A percentile compares a stretch with the other conserved stretches of the same genome.
phyloP scores from a whole-genome alignment of 1,140 invertebrate genomes.

The Aphis craccivora region DNA sequence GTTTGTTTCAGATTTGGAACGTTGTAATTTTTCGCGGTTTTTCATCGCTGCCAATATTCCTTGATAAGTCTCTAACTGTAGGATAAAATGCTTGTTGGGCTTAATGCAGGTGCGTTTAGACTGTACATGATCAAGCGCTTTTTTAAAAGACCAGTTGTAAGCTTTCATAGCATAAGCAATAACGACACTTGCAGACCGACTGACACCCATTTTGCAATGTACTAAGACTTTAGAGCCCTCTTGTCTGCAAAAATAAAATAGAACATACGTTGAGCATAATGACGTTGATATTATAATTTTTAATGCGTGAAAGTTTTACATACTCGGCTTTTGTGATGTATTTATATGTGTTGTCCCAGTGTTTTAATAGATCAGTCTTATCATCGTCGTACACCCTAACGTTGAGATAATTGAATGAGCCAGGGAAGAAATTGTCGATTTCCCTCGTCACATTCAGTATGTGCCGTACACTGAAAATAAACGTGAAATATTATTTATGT shows the following conservation, averaged over 20 bases:
- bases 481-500: background rate
- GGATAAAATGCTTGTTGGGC: conserved; percentile 92
- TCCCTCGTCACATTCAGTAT: conserved; percentile 97
- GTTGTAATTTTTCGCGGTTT: conserved; percentile 88
- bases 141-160: conserved; percentile 89
- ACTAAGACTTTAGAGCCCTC: conserved; percentile 92
- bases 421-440: conserved; percentile 99
- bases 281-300: conserved; percentile 11
- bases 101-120: conserved; percentile 91
- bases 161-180: conserved; percentile 99
- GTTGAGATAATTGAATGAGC: conserved; percentile 95
- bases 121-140: conserved; percentile 89
- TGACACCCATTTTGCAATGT: conserved; percentile 99
- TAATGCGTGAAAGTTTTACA: conserved; percentile 60
- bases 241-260: conserved; percentile 67
- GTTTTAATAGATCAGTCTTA: conserved; percentile 92
- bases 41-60: conserved; percentile 96
- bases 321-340: conserved; percentile 93
- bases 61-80: conserved; percentile 91
- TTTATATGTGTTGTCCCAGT: conserved; percentile 97
- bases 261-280: background rate
- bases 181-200: conserved; percentile 95
- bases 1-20: conserved; percentile 93
- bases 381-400: conserved; percentile 97
- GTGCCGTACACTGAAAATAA: conserved; percentile 82